phyloP scores from a whole-genome alignment of 2,113 vertebrate genomes.

The Cyanistes caeruleus region DNA sequence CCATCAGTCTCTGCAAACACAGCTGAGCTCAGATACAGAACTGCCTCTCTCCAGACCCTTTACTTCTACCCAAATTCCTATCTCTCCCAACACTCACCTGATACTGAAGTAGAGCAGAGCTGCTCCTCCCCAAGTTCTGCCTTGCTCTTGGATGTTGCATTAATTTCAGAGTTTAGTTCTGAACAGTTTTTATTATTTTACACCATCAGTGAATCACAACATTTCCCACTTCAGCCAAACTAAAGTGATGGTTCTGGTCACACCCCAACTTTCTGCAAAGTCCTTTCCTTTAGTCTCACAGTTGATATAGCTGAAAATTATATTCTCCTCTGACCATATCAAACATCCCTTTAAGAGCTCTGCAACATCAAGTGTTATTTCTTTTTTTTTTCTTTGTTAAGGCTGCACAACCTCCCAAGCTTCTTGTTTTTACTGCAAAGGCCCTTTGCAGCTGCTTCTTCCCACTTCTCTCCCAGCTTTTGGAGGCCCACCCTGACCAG shows the following conservation, averaged over 20 bases:
- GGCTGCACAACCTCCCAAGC: not conserved
- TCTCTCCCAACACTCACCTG: not conserved
- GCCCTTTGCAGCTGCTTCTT: not conserved
- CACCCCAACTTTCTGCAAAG: not conserved
- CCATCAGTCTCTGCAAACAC: rapidly evolving
- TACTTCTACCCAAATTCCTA: not conserved
- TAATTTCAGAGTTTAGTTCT: not conserved
- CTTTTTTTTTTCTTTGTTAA: not conserved
- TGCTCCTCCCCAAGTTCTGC: not conserved
- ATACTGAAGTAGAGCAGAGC: not conserved
- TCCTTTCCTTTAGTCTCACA: not conserved
- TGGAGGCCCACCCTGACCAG: not conserved
- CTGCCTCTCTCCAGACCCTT: not conserved
- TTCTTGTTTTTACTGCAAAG: not conserved
- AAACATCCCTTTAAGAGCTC: not conserved
- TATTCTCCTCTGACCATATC: not conserved
- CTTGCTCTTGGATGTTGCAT: not conserved
- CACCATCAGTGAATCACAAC: not conserved
- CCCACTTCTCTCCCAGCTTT: not conserved
- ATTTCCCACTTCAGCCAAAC: not conserved
- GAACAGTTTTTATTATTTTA: not conserved
- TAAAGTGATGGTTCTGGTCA: not conserved
- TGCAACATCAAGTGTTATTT: not conserved
- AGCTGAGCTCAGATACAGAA: not conserved
- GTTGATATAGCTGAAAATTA: not conserved